These are phyloP conservation scores for Chrysolina oricalcia DNA, from an alignment of 2,888 invertebrate genomes.

Conservation along the genomic window DNA sequence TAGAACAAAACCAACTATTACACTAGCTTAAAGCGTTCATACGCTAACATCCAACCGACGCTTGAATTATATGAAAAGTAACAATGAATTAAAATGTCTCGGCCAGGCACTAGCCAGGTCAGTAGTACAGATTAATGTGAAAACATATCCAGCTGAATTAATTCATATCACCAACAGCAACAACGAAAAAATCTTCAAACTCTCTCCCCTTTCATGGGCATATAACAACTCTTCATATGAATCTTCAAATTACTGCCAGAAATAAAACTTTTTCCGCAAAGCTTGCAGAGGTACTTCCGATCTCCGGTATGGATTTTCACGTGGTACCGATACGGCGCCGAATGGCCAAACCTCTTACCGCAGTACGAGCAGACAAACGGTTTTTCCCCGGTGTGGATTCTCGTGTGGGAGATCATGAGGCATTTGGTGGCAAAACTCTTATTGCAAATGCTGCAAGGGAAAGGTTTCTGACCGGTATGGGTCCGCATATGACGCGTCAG, in stretches of 20 bases:
- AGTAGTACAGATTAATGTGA: neutral
- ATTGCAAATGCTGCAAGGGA: constrained; percentile 60
- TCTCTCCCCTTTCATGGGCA: constrained; percentile 35
- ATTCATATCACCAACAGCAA: neutral
- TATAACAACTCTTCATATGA: constrained; percentile 61
- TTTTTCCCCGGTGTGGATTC: constrained; percentile 62
- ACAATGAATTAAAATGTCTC: too few species aligned
- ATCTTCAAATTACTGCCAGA: constrained; percentile 53
- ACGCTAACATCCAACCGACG: too few species aligned
- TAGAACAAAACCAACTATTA: too few species aligned
- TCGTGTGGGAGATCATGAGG: constrained; percentile 71
- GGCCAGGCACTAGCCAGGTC: too few species aligned
- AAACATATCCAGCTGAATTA: neutral
- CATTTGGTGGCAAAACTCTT: constrained; percentile 76
- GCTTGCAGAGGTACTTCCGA: constrained; percentile 72
- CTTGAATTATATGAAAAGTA: too few species aligned
- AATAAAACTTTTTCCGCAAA: constrained; percentile 53
- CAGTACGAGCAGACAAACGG: constrained; percentile 60
- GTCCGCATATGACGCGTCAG: constrained; percentile 71
- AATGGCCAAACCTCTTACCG: constrained; percentile 70
- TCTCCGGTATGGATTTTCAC: constrained; percentile 76
- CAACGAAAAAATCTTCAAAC: neutral
- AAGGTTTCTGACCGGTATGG: constrained; percentile 74
- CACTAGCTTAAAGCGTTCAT: too few species aligned
- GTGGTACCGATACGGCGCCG: constrained; percentile 76